Evolutionary conservation across 2,113 vertebrate genomes (phyloP), one percentile per base, ranked within the genome.

Genomic region (Rhineura floridana): DNA sequence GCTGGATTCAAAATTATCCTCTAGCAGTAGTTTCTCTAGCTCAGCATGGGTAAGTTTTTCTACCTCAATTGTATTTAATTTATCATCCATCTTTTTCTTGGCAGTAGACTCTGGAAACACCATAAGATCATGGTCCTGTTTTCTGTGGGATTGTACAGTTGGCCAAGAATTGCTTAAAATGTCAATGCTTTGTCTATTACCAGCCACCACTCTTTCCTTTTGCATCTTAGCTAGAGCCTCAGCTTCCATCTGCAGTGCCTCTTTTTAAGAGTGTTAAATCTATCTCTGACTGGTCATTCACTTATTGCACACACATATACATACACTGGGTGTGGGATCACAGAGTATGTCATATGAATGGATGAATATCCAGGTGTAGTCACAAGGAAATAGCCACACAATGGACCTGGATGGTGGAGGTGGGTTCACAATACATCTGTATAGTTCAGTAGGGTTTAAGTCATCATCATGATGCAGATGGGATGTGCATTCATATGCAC

Each of bases 161-260:
- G 97, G 95, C 79, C 87, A 92, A 79, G 92, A 90, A 82, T 90
- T 95, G 90, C 89, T 95, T 90, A 93, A 95, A 91, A 94, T 89
- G 73, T 95, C 94, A 90, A 91, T 93, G 63, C 93, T 95, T 93
- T 93, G 96, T 85, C 95, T 96, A 84, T 88, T 90, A 79, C 86
- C 94, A 93, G 93, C 87, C 75, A 91, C 84, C 80, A 52, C 96
- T 94, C 97, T 98, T 59, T 97, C 98, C 86, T 97, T 98, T 91
- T 98, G 98, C 90, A 99, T 93, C 95, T 98, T 98, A 62, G 98
- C 98, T 95, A 99, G 95, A 15, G 99, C 99, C 70, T 99, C 99
- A 80, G 97, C 97, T 97, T 99, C 99, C 99, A 99, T 99, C 83
- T 98, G 98, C 89, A 99, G 96, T n/a, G 99, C 99, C 95, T 99